Evolutionary conservation across 2,888 invertebrate genomes (phyloP).

Genomic region (Euzetes globulus): DNA sequence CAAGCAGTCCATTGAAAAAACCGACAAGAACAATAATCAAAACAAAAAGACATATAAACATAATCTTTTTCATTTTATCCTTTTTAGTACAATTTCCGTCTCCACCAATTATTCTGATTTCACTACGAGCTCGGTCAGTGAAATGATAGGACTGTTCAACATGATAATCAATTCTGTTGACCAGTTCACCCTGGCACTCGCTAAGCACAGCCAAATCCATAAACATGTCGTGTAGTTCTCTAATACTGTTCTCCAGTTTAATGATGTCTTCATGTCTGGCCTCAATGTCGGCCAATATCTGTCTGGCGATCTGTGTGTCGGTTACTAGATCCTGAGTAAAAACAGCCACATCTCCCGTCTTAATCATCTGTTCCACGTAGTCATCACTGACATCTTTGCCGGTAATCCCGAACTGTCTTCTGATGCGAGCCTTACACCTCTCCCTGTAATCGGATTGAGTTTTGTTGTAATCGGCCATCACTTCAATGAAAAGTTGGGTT

Average conservation of each 20-base stretch:
- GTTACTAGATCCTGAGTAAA: constrained; percentile 99
- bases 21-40: too few relatives aligned
- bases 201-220: constrained; percentile 99
- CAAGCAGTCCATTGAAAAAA: too few relatives aligned
- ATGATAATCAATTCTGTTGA: too few relatives aligned
- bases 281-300: constrained; percentile 98
- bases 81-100: too few relatives aligned
- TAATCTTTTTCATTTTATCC: too few relatives aligned
- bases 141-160: too few relatives aligned
- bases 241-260: constrained; percentile 97
- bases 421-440: constrained; percentile 98
- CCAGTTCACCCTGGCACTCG: constrained; percentile 79
- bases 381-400: constrained; percentile 94
- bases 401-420: constrained; percentile 97
- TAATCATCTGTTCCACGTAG: constrained; percentile 96
- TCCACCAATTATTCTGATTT: too few relatives aligned
- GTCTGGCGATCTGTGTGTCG: constrained; percentile 99
- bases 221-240: constrained; percentile 99
- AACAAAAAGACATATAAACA: too few relatives aligned
- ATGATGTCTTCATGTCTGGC: constrained; percentile 99
- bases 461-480: constrained; percentile 99
- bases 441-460: constrained; percentile 99
- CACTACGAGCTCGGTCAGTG: too few relatives aligned
- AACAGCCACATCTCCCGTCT: constrained; percentile 94
- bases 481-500: constrained; percentile 98